A percentile compares a stretch with the other conserved stretches of the same genome.
Conservation (phyloP, 2,797 vertebrate genomes). For the Miichthys miiuy region DNA sequence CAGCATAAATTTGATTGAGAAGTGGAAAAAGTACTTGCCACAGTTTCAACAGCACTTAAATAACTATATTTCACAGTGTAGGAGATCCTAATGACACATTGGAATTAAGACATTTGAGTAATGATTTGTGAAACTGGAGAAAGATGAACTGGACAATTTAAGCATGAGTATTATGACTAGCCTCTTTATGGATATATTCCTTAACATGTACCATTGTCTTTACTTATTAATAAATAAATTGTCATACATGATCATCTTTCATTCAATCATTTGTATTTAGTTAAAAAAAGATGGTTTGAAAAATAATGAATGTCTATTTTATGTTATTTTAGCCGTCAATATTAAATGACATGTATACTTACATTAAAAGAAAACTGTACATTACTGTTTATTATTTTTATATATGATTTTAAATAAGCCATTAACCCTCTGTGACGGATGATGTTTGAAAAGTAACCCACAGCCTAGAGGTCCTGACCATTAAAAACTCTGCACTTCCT, state of each 20-base stretch:
- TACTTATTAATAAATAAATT: background rate
- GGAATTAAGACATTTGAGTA: background rate
- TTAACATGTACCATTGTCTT: background rate
- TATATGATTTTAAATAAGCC: background rate
- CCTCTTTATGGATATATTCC: background rate
- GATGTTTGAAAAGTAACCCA: slow-evolving; percentile 18
- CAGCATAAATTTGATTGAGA: background rate
- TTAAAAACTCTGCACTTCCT: slow-evolving; percentile 45
- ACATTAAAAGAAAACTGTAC: background rate
- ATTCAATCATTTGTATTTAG: background rate
- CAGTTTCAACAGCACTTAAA: background rate
- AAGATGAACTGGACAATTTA: too few species aligned
- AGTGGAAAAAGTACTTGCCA: background rate
- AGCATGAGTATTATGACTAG: too few species aligned
- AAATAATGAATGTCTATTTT: background rate
- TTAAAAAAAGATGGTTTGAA: background rate
- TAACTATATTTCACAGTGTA: background rate
- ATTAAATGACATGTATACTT: background rate
- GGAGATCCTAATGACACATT: background rate
- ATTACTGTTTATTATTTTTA: background rate
- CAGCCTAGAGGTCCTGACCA: slow-evolving; percentile 35
- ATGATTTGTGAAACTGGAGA: too few species aligned
- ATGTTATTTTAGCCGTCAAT: background rate
- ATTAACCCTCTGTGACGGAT: slow-evolving; percentile 15
- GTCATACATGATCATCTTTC: background rate